Percentiles rank a stretch among this genome's conserved stretches.
Evolutionary conservation across 2,888 invertebrate species (phyloP).

Genomic region (Amiota mariae): DNA sequence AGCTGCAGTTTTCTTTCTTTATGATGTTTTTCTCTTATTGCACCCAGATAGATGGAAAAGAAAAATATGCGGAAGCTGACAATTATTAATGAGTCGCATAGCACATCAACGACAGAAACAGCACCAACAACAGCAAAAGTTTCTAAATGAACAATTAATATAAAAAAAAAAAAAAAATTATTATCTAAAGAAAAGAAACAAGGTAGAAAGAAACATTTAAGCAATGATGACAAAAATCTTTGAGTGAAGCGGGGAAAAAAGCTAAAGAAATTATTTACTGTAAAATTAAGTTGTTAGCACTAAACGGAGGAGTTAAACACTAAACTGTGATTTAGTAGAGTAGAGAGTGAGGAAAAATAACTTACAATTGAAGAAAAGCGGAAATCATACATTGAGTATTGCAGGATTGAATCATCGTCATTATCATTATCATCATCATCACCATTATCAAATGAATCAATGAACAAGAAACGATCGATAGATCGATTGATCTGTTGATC

Average conservation of each 20-base stretch:
- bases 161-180: neutral
- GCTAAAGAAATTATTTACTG: slow-evolving; percentile 22
- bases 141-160: slow-evolving; percentile 26
- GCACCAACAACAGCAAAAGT: neutral
- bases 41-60: neutral
- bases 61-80: slow-evolving; percentile 26
- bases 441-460: too few relatives aligned
- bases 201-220: neutral
- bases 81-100: slow-evolving; percentile 27
- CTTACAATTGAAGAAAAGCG: neutral
- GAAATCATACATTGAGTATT: neutral
- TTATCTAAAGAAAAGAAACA: neutral
- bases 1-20: neutral
- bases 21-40: neutral
- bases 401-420: too few relatives aligned
- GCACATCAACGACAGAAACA: neutral
- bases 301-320: neutral
- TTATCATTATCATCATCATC: too few relatives aligned
- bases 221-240: slow-evolving; percentile 15
- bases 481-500: neutral
- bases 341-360: too few relatives aligned
- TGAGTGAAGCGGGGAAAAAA: neutral
- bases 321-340: neutral
- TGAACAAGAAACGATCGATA: neutral
- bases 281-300: slow-evolving; percentile 27